These are phyloP conservation scores for Macrobrachium nipponense DNA, from an alignment of 1,140 invertebrate genomes.

Conservation along the genomic window DNA sequence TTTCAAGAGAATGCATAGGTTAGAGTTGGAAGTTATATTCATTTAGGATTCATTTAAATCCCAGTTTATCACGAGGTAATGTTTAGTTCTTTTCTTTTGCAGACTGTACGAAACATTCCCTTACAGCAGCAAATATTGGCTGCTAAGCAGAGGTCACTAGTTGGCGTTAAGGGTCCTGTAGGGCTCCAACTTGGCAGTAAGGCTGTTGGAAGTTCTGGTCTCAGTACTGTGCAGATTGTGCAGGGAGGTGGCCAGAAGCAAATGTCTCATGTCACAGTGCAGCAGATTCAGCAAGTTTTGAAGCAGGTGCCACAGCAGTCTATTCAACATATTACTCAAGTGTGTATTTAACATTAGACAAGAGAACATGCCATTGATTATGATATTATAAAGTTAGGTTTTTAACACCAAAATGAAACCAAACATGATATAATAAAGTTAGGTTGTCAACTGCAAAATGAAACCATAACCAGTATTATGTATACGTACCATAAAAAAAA, in stretches of 20 bases:
- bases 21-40: no score
- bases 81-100: slow-evolving; percentile 22
- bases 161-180: slow-evolving; percentile 60
- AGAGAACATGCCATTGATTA: not conserved
- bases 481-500: no score
- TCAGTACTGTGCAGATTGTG: slow-evolving; percentile 72
- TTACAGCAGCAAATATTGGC: slow-evolving; percentile 48
- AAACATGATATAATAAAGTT: no score
- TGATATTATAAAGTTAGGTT: no score
- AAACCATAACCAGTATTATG: no score
- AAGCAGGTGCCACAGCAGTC: slow-evolving; percentile 71
- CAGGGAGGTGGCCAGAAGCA: slow-evolving; percentile 74
- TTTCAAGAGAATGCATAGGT: no score
- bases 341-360: slow-evolving; percentile 64
- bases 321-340: slow-evolving; percentile 71
- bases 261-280: slow-evolving; percentile 77
- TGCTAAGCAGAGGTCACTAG: slow-evolving; percentile 45
- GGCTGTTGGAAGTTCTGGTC: slow-evolving; percentile 54
- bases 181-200: slow-evolving; percentile 64
- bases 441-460: no score
- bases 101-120: slow-evolving; percentile 54
- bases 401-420: no score
- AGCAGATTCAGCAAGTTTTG: slow-evolving; percentile 83
- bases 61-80: no score
- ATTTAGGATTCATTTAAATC: no score